phyloP scores from a whole-genome alignment of 2,888 invertebrate genomes.

The Leucophenga maculata region DNA sequence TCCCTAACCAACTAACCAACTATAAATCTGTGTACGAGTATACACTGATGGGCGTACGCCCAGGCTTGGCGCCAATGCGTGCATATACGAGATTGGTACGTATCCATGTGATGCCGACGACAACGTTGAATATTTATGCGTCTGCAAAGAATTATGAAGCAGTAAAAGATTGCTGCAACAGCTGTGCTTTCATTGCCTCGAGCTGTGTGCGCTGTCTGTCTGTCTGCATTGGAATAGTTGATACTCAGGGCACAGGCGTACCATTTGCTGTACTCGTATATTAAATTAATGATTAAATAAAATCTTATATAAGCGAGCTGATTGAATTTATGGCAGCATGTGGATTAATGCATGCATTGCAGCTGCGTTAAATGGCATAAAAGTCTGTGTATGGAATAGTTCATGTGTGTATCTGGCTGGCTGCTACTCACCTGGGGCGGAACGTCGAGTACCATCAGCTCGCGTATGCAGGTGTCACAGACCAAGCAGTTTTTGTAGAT shows the following conservation, averaged over 20 bases:
- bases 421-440: slow-evolving; percentile 71
- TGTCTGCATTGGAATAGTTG: too few relatives aligned
- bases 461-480: slow-evolving; percentile 72
- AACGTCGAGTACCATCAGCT: slow-evolving; percentile 73
- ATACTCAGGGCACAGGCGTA: not conserved
- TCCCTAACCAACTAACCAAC: too few relatives aligned
- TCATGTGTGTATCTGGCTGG: not conserved
- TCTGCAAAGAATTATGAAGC: slow-evolving; percentile 6
- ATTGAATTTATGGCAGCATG: slow-evolving; percentile 32
- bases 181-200: slow-evolving; percentile 5
- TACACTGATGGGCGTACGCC: too few relatives aligned
- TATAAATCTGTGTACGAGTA: too few relatives aligned
- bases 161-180: slow-evolving; percentile 36
- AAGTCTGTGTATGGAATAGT: not conserved
- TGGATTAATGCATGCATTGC: slow-evolving; percentile 12
- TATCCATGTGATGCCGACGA: not conserved
- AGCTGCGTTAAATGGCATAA: slow-evolving; percentile 26
- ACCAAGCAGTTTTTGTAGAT: slow-evolving; percentile 73
- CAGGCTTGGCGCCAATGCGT: too few relatives aligned
- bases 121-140: not conserved
- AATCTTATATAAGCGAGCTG: slow-evolving; percentile 35
- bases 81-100: too few relatives aligned
- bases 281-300: slow-evolving; percentile 47
- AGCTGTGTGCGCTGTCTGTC: too few relatives aligned
- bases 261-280: slow-evolving; percentile 29